Conservation (phyloP, 2,888 invertebrate species). For the Oeneis ivallda region DNA sequence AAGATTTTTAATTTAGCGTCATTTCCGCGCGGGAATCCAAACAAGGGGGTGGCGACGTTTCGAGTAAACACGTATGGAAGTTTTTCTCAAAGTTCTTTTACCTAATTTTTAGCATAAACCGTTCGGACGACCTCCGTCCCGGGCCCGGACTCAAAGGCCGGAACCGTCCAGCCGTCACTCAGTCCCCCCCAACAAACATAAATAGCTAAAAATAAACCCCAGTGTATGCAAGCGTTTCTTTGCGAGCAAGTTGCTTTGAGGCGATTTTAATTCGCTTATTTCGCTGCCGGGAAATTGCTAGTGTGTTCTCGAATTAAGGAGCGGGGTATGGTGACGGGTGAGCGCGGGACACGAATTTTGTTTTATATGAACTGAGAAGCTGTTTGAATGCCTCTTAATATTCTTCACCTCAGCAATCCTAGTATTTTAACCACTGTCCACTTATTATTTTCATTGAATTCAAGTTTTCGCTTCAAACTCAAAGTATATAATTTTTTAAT, state of each 20-base stretch:
- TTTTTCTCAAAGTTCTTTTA: slow-evolving; percentile 40
- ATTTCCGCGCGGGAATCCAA: slow-evolving; percentile 21
- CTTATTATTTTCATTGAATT: no score
- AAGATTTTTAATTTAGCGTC: slow-evolving; percentile 28
- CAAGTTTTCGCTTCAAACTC: no score
- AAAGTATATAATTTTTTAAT: no score
- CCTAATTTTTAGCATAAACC: slow-evolving; percentile 43
- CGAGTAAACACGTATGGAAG: slow-evolving; percentile 32
- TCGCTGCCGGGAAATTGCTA: slow-evolving; percentile 67
- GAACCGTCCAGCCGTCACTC: slow-evolving; percentile 55
- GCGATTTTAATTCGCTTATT: slow-evolving; percentile 78
- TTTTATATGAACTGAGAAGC: no score
- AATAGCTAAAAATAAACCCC: slow-evolving; percentile 68
- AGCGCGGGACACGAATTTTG: slow-evolving; percentile 15
- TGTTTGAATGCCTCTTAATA: no score
- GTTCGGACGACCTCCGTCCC: slow-evolving; percentile 41
- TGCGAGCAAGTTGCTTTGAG: slow-evolving; percentile 71
- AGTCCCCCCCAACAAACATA: slow-evolving; percentile 49
- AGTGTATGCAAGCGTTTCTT: slow-evolving; percentile 68
- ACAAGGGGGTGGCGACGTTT: slow-evolving; percentile 22
- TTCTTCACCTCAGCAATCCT: no score
- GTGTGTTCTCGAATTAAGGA: slow-evolving; percentile 65
- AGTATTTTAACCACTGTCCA: no score
- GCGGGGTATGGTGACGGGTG: slow-evolving; percentile 32
- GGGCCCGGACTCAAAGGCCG: slow-evolving; percentile 61